Base-by-base conservation (phyloP, 1,140 invertebrate genomes). In the Phocides pigmalion region DNA sequence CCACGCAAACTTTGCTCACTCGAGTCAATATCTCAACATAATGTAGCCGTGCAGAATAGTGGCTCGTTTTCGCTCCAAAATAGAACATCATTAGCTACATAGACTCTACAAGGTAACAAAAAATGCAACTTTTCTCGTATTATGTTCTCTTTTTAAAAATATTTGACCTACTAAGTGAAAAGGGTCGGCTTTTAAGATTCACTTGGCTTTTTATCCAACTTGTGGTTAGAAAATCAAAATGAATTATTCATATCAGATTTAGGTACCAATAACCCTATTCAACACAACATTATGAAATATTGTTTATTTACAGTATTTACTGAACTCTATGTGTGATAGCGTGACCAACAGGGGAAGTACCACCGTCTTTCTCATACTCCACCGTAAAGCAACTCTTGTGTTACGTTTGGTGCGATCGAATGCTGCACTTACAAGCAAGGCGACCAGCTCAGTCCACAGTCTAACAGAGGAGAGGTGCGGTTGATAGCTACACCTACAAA, bases 81-180 rank as follows among this genome's bases (percentile, higher is more conserved):
- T 53, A 53, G 50, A 53, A 53, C 51, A 54, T 56, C 37, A 56
- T 56, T 56, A 51, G 25, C 49, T 51, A 54, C 50, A 19, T 16
- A 41, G 32, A 25, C 51, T 46, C 17, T 41, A 19, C 35, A 22
- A 54, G 37, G 51, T 56, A 42, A 42, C 51, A 56, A 39, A 54
- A 54, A 54, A 54, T 54, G 35, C 50, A 56, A 56, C 51, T 20
- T 54, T 54, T 42, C 28, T 42, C 20, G 37, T 25, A 56, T 56
- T 42, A 42, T 42, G 37, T 42, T 42, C 37, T 56, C 51, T 15
- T 56, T 54, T 56, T 42, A 42, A 56, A 14, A 56, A 56, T 56
- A 56, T 56, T 56, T 56, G 51, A 56, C 51, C 51, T 56, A 56
- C 51, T 42, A 20, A 22, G 20, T 41, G 12, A 41, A 37, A 39